Conservation (phyloP, 2,888 invertebrate species). For the Melangyna quadrimaculata region DNA sequence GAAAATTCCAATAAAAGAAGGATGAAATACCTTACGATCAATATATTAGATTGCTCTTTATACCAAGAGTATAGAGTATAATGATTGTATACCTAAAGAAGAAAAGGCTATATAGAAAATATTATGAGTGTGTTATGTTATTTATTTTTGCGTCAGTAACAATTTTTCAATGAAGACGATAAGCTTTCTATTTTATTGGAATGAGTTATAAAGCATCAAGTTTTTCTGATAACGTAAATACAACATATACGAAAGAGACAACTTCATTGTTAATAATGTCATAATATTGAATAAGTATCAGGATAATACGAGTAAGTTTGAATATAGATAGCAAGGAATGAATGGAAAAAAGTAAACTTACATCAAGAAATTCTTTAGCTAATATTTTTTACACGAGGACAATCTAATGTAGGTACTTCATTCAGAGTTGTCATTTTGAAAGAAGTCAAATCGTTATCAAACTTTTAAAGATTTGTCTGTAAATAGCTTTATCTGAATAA, state of each 20-base stretch:
- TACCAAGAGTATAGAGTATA: too few species aligned
- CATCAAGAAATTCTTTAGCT: too few species aligned
- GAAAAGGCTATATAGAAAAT: neutral
- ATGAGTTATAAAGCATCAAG: neutral
- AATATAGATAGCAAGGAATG: too few species aligned
- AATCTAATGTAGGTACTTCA: too few species aligned
- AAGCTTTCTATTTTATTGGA: neutral
- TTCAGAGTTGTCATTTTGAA: too few species aligned
- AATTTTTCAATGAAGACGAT: constrained; percentile 16
- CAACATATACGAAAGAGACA: neutral
- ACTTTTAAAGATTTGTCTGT: too few species aligned
- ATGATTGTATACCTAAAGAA: neutral
- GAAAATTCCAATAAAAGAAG: constrained; percentile 10
- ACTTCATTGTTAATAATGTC: neutral
- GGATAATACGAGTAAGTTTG: too few species aligned
- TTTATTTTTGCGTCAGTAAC: neutral
- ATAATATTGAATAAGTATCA: too few species aligned
- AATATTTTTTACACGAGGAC: too few species aligned
- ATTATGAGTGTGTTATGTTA: constrained; percentile 2
- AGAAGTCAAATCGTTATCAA: too few species aligned
- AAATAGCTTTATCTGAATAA: too few species aligned
- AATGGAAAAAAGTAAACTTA: too few species aligned
- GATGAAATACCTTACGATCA: constrained; percentile 19
- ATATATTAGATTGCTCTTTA: constrained; percentile 5
- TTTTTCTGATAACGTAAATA: neutral